These are phyloP conservation scores for Ciconia nigra DNA, from an alignment of 2,797 vertebrate genomes.

Conservation along the genomic window DNA sequence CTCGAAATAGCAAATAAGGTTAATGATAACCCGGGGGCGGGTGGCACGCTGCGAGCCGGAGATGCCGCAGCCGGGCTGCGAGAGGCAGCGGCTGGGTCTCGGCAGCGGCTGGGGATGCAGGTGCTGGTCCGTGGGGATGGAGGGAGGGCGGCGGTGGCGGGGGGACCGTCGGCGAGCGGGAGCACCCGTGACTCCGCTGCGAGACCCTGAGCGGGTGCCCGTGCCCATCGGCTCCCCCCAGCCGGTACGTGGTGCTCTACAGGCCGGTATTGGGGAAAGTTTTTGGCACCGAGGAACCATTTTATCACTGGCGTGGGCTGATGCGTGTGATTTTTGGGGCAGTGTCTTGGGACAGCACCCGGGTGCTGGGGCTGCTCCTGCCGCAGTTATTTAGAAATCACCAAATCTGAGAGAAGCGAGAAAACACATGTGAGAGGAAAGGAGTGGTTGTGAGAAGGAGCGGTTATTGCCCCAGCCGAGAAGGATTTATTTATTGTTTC, in stretches of 20 bases:
- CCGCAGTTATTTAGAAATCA: background rate
- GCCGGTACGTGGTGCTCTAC: fast-evolving
- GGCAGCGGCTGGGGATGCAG: background rate
- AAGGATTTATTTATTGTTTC: background rate
- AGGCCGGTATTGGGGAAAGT: fast-evolving
- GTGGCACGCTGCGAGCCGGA: background rate
- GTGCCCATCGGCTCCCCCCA: background rate
- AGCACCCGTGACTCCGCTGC: background rate
- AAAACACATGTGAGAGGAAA: background rate
- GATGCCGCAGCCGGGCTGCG: background rate
- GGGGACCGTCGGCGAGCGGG: background rate
- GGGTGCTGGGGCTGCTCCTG: background rate
- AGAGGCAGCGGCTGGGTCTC: background rate
- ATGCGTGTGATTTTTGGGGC: background rate
- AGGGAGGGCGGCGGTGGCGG: background rate
- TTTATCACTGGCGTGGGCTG: background rate
- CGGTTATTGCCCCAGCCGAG: background rate
- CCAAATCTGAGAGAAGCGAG: background rate
- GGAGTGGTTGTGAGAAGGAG: background rate
- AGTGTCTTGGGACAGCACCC: background rate
- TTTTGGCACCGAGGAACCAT: background rate
- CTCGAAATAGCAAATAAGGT: background rate
- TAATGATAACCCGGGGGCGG: background rate
- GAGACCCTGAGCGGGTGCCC: background rate
- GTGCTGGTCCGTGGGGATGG: background rate